phyloP scores from a whole-genome alignment of 2,797 vertebrate genomes.

The Loris lydekkerianus region DNA sequence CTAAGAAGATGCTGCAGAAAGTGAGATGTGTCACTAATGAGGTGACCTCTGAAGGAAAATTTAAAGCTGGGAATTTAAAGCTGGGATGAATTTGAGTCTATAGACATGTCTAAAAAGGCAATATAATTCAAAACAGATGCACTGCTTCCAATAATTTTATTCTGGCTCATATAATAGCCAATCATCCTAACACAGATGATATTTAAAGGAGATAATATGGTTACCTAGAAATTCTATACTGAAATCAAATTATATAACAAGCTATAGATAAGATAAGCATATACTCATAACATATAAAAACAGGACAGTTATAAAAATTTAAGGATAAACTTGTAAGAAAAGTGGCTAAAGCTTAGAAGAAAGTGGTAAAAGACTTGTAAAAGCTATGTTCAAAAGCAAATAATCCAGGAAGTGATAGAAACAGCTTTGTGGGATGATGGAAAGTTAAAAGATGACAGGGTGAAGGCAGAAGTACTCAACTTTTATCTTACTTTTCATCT shows the following conservation, averaged over 20 bases:
- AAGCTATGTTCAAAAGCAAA: constrained; percentile 73
- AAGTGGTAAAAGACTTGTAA: constrained; percentile 59
- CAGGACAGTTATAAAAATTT: constrained; percentile 64
- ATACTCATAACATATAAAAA: constrained; percentile 53
- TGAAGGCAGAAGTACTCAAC: constrained; percentile 6
- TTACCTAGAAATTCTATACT: neutral
- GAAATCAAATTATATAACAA: constrained; percentile 62
- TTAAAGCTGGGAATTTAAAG: neutral
- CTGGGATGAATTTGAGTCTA: neutral
- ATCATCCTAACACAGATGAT: constrained; percentile 9
- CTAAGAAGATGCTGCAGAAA: neutral
- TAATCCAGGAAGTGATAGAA: constrained; percentile 60
- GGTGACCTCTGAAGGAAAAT: constrained; percentile 40
- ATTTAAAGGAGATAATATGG: constrained; percentile 48
- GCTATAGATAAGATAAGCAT: constrained; percentile 7
- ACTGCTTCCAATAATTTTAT: constrained; percentile 31
- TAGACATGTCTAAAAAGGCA: neutral
- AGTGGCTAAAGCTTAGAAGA: constrained; percentile 22
- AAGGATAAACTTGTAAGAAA: constrained; percentile 63
- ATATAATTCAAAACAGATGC: constrained; percentile 35
- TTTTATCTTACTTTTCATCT: constrained; percentile 76
- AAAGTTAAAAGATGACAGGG: constrained; percentile 71
- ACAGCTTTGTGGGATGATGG: constrained; percentile 40
- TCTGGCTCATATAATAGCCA: neutral
- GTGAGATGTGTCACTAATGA: neutral